Conservation (phyloP, 2,888 invertebrate species). For the Busseola fusca region DNA sequence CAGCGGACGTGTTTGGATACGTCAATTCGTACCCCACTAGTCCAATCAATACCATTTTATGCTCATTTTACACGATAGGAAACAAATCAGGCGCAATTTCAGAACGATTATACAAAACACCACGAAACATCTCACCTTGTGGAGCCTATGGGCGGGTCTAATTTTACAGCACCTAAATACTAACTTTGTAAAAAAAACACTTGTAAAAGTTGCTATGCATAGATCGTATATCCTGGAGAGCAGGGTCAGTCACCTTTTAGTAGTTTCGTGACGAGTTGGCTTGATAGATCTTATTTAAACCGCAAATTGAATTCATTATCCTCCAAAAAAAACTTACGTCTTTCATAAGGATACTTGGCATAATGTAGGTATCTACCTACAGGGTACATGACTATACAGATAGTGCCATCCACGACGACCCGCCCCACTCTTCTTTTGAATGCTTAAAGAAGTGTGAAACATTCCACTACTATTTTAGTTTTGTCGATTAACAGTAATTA, state of each 20-base stretch:
- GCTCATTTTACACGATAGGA: conserved; percentile 51
- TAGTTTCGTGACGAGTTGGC: conserved; percentile 12
- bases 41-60: conserved; percentile 60
- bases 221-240: conserved; percentile 6
- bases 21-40: conserved; percentile 78
- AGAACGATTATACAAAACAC: conserved; percentile 30
- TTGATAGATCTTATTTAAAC: conserved; percentile 21
- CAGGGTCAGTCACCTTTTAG: conserved; percentile 39
- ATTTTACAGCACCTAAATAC: not conserved
- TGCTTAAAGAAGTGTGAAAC: too few relatives aligned
- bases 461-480: too few relatives aligned
- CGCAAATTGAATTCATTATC: conserved; percentile 23
- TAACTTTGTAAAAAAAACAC: not conserved
- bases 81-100: conserved; percentile 48
- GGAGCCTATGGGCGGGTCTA: conserved; percentile 3
- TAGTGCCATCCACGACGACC: too few relatives aligned
- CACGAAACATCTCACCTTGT: conserved; percentile 2
- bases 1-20: conserved; percentile 78
- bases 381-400: too few relatives aligned
- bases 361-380: not conserved
- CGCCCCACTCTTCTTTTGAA: too few relatives aligned
- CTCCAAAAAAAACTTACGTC: not conserved
- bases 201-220: not conserved
- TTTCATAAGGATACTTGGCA: conserved; percentile 2
- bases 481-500: too few relatives aligned